phyloP scores from a whole-genome alignment of 2,113 vertebrate species.

The Sula dactylatra region DNA sequence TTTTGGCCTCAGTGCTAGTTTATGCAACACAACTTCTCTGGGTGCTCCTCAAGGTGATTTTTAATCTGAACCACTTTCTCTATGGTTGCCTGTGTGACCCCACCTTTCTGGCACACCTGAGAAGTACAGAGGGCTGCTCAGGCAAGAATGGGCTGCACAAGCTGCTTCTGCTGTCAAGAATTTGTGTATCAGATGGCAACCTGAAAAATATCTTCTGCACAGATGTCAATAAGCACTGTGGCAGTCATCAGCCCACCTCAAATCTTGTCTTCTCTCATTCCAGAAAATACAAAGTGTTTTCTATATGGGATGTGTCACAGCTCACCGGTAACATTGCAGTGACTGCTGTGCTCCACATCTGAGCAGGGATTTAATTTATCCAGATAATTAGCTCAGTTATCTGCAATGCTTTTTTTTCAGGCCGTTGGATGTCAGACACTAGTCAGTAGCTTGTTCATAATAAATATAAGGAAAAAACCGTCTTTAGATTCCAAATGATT shows the following conservation, averaged over 20 bases:
- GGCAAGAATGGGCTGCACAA: not conserved
- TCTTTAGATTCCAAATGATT: not conserved
- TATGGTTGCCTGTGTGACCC: not conserved
- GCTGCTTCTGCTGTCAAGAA: not conserved
- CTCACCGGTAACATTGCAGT: not conserved
- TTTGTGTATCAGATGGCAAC: not conserved
- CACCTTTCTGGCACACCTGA: not conserved
- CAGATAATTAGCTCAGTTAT: not conserved
- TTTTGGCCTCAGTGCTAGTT: not conserved
- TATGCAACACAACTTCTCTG: not conserved
- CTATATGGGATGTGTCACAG: not conserved
- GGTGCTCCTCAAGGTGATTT: not conserved
- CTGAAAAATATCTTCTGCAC: not conserved
- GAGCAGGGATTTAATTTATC: not conserved
- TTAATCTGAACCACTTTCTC: not conserved
- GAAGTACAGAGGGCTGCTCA: accelerated
- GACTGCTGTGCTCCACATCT: not conserved
- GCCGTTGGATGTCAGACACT: not conserved
- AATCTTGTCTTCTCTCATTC: not conserved
- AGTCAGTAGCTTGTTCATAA: not conserved
- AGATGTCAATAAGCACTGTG: not conserved
- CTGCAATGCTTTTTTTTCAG: not conserved
- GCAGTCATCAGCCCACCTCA: not conserved
- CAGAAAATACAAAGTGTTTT: not conserved
- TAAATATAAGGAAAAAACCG: not conserved